Base-by-base conservation (phyloP, 2,888 invertebrate species). In the Cyclophora albipunctata region DNA sequence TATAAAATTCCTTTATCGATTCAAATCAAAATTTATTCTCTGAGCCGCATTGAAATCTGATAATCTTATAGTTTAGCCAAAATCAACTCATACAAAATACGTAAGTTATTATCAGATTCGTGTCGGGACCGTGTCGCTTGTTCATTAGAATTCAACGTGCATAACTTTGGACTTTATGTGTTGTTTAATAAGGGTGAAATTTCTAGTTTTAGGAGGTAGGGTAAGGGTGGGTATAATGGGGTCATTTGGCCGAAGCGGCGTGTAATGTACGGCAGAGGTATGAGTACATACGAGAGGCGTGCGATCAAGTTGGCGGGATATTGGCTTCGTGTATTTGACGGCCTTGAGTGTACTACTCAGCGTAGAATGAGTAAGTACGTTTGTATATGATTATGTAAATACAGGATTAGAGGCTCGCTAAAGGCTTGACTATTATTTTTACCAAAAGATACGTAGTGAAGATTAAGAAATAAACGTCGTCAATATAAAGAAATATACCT, bases 161-260 rank as follows among this genome's bases (percentile, higher is more conserved):
- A 53, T 55, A 66, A 73, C 64, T 69, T 65, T 66, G 67, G 64
- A 64, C 75, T 71, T 71, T 75, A 63, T 54, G 47, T 48, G 49
- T 48, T 49, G 54, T 45, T 48, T 5, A 51, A 60, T 75, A 82
- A 67, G 70, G 81, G 76, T 63, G 62, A 58, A 62, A 73, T 75
- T 80, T 59, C 69, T 34, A 51, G 60, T 63, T 62, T 51, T 51
- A 53, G 55, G 47, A 53, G 55, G 47, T 50, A 50, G 58, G 58
- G 62, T 72, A 71, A 75, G 81, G 78, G 77, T 73, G 75, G 78
- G 69, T 43, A 73, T 81, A 83, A 83, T 81, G 74, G 75, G 78
- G 78, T 81, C 78, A 81, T 83, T 82, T 78, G 73, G 75, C 71
- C 76, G 74, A 66, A 71, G 73, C 62, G 79, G 78, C 76, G 81